Evolutionary conservation across 2,888 invertebrate species (phyloP).

Genomic region (Elegia similella): DNA sequence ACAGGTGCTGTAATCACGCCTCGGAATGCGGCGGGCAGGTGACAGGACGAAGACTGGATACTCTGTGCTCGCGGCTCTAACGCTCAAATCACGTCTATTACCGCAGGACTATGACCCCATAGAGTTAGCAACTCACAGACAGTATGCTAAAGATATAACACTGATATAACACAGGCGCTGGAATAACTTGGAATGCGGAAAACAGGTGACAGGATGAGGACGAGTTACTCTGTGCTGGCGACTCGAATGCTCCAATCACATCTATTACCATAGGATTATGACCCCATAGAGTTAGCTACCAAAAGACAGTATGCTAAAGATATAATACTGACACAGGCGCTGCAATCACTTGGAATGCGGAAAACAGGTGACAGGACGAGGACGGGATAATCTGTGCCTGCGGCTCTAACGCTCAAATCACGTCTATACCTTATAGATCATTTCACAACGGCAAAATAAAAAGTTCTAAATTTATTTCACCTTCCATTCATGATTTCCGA

Average conservation of each 20-base stretch:
- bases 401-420: constrained; percentile 73
- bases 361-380: constrained; percentile 76
- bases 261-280: constrained; percentile 77
- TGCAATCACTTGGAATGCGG: constrained; percentile 74
- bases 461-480: too few species aligned
- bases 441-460: too few species aligned
- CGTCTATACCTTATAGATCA: constrained; percentile 77
- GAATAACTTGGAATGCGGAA: constrained; percentile 73
- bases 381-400: constrained; percentile 39
- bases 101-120: constrained; percentile 37
- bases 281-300: constrained; percentile 50
- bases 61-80: constrained; percentile 53
- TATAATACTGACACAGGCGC: constrained; percentile 53
- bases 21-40: constrained; percentile 72
- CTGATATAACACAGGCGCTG: constrained; percentile 62
- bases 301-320: constrained; percentile 31
- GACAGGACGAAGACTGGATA: constrained; percentile 63
- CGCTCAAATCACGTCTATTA: constrained; percentile 75
- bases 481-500: too few species aligned
- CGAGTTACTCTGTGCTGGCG: constrained; percentile 43
- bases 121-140: constrained; percentile 36
- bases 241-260: constrained; percentile 74
- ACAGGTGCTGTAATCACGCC: constrained; percentile 75
- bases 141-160: constrained; percentile 34
- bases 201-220: constrained; percentile 76